Base-by-base conservation (phyloP, 2,113 vertebrate genomes). In the Pluvianellus socialis region DNA sequence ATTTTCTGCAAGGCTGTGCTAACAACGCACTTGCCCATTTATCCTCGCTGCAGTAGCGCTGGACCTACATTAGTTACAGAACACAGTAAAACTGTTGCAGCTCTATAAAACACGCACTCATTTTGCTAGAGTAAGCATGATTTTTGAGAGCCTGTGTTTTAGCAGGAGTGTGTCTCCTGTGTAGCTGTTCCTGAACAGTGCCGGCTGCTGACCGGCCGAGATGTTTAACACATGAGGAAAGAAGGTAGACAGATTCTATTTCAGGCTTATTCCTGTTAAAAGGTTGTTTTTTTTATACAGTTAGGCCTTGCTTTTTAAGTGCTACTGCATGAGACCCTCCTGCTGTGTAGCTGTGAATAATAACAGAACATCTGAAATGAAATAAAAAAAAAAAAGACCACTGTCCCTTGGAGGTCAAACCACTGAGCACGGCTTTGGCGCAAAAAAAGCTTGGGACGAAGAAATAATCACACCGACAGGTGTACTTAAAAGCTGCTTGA, bases 371-470 rank as follows among this genome's bases (percentile, higher is more conserved):
- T 20, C 27, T 66, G 12, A 75, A 89, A 52, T 21, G 6, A 18
- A n/a, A n/a, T n/a, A n/a, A 67, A 32, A 55, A 61, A 45, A 40
- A 59, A 65, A 13, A 3, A 26, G 1, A 22, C 19, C n/a, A 33
- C 52, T 33, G 35, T 15, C 28, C 33, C 26, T 91, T 42, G 66
- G 40, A 88, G 14, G 35, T 79, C 66, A 52, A 33, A 44, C 5
- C 49, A 52, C 16, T 5, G 15, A 84, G 18, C 0, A 0, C 8
- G 21, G 45, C 32, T 86, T 73, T 4, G 1, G 33, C 0, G 0
- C 2, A 47, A 16, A 52, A 56, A 76, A 28, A 38, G 13, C 33
- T 19, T 8, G 6, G 75, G 30, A 23, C 21, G 85, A 82, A 86
- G 45, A 83, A 88, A 35, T 10, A 45, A 71, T 9, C 4, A 13